Conservation (phyloP, 2,797 vertebrate genomes). For the Cetoscarus ocellatus region DNA sequence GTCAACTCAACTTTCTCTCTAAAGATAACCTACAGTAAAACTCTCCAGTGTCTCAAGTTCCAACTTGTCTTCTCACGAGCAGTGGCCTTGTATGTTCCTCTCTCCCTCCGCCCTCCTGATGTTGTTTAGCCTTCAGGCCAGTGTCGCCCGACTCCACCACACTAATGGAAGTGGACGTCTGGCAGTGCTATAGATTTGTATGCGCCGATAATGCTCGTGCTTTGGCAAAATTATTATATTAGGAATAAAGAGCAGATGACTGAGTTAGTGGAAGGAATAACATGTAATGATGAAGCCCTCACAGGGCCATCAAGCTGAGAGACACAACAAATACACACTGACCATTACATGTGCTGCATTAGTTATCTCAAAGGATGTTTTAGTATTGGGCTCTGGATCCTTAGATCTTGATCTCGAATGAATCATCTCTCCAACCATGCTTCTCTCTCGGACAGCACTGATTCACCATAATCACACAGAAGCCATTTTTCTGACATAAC, state of each 20-base stretch:
- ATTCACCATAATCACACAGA: neutral
- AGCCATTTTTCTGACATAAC: neutral
- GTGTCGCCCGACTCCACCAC: constrained; percentile 55
- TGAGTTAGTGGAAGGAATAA: constrained; percentile 69
- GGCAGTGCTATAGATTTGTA: constrained; percentile 69
- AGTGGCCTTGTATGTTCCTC: constrained; percentile 43
- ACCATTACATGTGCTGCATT: constrained; percentile 40
- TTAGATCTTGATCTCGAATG: constrained; percentile 58
- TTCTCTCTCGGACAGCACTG: constrained; percentile 41
- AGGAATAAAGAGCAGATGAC: constrained; percentile 72
- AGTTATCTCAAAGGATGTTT: constrained; percentile 62
- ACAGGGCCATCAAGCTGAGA: constrained; percentile 52
- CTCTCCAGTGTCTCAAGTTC: constrained; percentile 62
- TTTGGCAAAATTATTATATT: constrained; percentile 73
- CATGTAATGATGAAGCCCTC: constrained; percentile 64
- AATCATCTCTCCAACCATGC: constrained; percentile 37
- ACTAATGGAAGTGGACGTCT: constrained; percentile 77
- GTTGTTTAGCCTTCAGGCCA: constrained; percentile 59
- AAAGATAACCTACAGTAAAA: constrained; percentile 40
- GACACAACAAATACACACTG: constrained; percentile 45
- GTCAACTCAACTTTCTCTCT: constrained; percentile 21
- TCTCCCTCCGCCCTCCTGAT: constrained; percentile 47
- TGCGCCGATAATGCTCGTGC: constrained; percentile 68
- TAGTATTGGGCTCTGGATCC: constrained; percentile 52
- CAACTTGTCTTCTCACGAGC: constrained; percentile 51